Evolutionary conservation across 2,113 vertebrate genomes (phyloP).

Genomic region (Megaceryle torquata): DNA sequence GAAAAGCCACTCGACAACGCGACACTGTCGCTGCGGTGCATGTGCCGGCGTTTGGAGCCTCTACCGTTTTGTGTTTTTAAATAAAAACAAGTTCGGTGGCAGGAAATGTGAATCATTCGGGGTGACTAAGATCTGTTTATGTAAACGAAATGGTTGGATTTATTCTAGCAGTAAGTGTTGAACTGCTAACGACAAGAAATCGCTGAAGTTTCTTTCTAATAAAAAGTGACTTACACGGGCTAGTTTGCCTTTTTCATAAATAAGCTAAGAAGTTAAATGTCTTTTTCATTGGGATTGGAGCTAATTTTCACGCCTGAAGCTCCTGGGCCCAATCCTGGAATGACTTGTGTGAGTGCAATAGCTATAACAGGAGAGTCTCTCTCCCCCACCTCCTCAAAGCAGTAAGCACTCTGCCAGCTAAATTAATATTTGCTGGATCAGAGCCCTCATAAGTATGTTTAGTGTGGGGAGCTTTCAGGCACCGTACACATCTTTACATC

Average conservation of each 20-base stretch:
- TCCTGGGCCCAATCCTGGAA: not conserved
- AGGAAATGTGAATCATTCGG: constrained; percentile 75
- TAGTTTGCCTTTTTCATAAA: not conserved
- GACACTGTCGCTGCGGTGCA: not conserved
- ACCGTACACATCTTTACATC: not conserved
- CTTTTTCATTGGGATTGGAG: not conserved
- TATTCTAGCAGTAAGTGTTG: constrained; percentile 55
- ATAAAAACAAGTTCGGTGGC: constrained; percentile 72
- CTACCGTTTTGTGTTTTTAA: constrained; percentile 43
- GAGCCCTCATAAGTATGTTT: not conserved
- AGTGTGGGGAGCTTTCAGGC: not conserved
- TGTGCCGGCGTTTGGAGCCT: not conserved
- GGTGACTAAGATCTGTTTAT: constrained; percentile 72
- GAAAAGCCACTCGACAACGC: constrained; percentile 5
- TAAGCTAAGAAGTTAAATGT: not conserved
- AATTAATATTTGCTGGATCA: not conserved
- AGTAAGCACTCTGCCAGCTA: not conserved
- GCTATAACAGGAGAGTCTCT: not conserved
- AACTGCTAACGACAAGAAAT: not conserved
- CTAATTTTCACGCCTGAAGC: not conserved
- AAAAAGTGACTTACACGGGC: not conserved
- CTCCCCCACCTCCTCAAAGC: not conserved
- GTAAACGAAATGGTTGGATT: constrained; percentile 60
- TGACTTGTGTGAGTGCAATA: not conserved
- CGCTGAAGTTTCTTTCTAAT: constrained; percentile 40